Evolutionary conservation across 2,797 vertebrate genomes (phyloP).

Genomic region (Tapirus indicus): DNA sequence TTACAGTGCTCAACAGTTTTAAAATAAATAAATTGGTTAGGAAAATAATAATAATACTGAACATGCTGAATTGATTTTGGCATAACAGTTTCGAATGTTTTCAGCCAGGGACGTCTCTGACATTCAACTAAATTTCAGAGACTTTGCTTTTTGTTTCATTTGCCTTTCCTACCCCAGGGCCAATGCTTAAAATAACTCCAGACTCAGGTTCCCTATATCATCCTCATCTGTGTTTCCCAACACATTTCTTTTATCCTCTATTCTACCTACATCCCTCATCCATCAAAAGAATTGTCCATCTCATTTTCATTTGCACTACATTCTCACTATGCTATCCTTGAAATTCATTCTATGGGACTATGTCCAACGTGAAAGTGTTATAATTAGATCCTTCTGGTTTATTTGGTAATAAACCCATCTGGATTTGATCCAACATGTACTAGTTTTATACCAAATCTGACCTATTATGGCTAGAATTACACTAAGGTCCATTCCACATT

Average conservation of each 20-base stretch:
- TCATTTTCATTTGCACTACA: constrained; percentile 51
- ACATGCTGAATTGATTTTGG: constrained; percentile 74
- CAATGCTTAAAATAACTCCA: constrained; percentile 74
- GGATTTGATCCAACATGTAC: constrained; percentile 70
- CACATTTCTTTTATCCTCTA: neutral
- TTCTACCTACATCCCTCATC: constrained; percentile 42
- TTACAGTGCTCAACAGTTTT: neutral
- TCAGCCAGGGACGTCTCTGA: constrained; percentile 27
- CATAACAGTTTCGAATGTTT: constrained; percentile 65
- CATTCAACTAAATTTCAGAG: constrained; percentile 61
- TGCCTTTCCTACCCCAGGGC: constrained; percentile 63
- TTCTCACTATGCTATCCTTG: constrained; percentile 54
- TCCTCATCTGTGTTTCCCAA: constrained; percentile 25
- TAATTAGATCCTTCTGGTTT: constrained; percentile 78
- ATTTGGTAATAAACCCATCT: constrained; percentile 74
- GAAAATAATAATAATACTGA: constrained; percentile 67
- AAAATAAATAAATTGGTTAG: constrained; percentile 72
- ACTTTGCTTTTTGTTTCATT: constrained; percentile 73
- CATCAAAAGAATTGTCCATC: constrained; percentile 59
- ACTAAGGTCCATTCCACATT: constrained; percentile 34
- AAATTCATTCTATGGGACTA: constrained; percentile 51
- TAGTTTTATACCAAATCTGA: constrained; percentile 72
- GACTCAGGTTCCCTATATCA: constrained; percentile 8
- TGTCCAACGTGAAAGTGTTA: constrained; percentile 54
- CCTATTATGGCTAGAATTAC: constrained; percentile 70